These are phyloP conservation scores for Crambe crambe DNA, from an alignment of 37 sponge, comb jelly and placozoan genomes.

Conservation along the genomic window DNA sequence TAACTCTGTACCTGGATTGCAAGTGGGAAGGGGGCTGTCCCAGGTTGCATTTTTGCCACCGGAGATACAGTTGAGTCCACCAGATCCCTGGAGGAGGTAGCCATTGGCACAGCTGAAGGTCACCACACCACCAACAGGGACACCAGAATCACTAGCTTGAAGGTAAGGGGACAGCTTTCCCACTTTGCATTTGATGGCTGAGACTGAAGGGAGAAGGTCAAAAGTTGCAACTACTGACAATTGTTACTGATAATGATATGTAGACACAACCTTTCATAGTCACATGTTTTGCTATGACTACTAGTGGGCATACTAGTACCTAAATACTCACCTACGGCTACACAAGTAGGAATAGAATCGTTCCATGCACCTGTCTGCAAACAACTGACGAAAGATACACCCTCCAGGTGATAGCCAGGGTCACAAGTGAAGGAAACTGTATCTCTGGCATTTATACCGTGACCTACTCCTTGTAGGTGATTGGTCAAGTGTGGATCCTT, in stretches of 20 bases:
- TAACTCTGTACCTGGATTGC: too few relatives aligned
- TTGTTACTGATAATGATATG: background rate
- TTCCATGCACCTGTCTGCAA: conserved; percentile 17
- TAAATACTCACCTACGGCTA: background rate
- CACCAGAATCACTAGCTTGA: background rate
- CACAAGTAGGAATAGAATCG: conserved; percentile 3
- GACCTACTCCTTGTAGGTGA: background rate
- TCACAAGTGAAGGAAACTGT: conserved; percentile 6
- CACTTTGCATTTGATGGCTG: background rate
- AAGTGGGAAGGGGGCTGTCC: conserved; percentile 22
- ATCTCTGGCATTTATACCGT: background rate
- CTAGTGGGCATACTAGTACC: background rate
- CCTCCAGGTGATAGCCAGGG: conserved; percentile 19
- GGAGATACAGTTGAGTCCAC: too few relatives aligned
- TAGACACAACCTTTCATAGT: too few relatives aligned
- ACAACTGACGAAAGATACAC: conserved; percentile 12
- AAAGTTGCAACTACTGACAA: background rate
- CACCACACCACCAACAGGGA: background rate
- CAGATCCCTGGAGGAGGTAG: conserved; percentile 17
- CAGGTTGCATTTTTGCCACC: too few relatives aligned
- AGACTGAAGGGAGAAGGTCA: background rate
- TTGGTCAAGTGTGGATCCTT: background rate
- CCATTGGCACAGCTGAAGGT: conserved; percentile 9
- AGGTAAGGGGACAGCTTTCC: background rate
- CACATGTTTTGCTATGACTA: background rate